Conservation (phyloP, 2,113 vertebrate genomes). For the Coracopsis vasa region DNA sequence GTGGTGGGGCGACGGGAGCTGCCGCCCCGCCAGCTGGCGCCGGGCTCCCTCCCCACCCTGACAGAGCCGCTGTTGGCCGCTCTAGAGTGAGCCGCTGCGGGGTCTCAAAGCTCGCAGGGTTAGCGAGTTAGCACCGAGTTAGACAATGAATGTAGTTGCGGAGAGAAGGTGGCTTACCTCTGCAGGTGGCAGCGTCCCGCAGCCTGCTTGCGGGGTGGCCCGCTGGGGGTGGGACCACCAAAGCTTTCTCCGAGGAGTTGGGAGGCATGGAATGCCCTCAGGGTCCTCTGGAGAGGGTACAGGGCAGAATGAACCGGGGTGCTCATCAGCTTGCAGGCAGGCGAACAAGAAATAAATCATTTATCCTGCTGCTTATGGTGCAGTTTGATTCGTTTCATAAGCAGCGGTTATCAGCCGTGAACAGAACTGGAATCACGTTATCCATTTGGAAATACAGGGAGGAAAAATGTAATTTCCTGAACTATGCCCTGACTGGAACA, state of each 20-base stretch:
- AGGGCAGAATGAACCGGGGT: rapidly evolving
- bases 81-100: neutral
- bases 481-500: neutral
- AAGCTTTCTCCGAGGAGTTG: rapidly evolving
- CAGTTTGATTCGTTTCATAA: neutral
- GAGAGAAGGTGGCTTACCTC: neutral
- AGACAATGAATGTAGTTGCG: rapidly evolving
- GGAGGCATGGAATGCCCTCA: neutral
- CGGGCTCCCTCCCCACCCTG: neutral
- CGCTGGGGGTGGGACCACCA: rapidly evolving
- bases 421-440: neutral
- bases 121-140: neutral
- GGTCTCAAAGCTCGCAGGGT: neutral
- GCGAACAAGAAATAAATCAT: neutral
- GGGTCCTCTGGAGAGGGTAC: too few relatives aligned
- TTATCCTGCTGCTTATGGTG: neutral
- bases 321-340: neutral
- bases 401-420: neutral
- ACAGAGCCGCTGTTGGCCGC: neutral
- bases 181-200: neutral
- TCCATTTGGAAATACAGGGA: neutral
- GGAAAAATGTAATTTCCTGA: neutral
- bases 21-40: neutral
- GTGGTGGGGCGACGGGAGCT: neutral
- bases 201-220: neutral